A percentile compares a stretch with the other conserved stretches of the same genome.
These are phyloP conservation scores for Diuraphis noxia DNA, from an alignment of 1,140 invertebrate species.

Conservation along the genomic window DNA sequence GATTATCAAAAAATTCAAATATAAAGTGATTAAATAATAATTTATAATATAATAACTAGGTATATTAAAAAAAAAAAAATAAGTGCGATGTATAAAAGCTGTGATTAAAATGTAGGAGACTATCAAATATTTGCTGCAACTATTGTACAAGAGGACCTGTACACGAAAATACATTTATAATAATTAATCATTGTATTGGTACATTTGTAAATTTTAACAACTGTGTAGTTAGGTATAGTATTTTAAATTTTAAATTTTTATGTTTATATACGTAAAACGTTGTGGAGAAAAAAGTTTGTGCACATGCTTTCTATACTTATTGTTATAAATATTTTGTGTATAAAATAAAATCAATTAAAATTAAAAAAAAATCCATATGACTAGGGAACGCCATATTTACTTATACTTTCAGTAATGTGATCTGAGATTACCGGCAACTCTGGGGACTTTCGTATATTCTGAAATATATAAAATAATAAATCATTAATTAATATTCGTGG, in stretches of 20 bases:
- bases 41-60: not conserved
- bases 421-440: not conserved
- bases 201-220: not conserved
- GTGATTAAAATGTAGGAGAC: not conserved
- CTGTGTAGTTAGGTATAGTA: too few relatives aligned
- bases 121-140: too few relatives aligned
- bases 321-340: not conserved
- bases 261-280: not conserved
- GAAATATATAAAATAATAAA: not conserved
- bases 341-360: not conserved
- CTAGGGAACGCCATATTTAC: not conserved
- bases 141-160: too few relatives aligned
- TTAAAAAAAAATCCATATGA: not conserved
- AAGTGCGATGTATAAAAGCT: not conserved
- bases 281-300: not conserved
- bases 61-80: not conserved
- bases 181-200: too few relatives aligned
- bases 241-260: too few relatives aligned
- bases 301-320: not conserved
- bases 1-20: not conserved
- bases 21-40: not conserved
- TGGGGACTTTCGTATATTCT: not conserved
- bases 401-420: not conserved
- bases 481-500: not conserved
- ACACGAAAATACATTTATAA: too few relatives aligned